Evolutionary conservation across 1,140 invertebrate species (phyloP).

Genomic region (Dendroctonus valens): DNA sequence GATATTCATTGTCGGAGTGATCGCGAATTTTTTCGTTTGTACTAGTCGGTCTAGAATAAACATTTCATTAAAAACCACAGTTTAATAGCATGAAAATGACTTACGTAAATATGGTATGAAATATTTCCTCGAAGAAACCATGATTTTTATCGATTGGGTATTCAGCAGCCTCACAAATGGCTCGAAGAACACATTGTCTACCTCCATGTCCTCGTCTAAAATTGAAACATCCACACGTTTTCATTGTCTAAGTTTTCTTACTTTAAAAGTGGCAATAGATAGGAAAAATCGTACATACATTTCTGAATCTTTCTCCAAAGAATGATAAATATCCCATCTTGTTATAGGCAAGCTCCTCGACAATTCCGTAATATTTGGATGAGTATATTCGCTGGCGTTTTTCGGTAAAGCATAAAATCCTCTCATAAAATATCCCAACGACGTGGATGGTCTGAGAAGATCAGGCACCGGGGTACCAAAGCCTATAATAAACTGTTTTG

Average conservation of each 20-base stretch:
- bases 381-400: constrained; percentile 18
- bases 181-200: constrained; percentile 54
- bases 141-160: constrained; percentile 36
- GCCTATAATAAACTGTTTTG: constrained; percentile 21
- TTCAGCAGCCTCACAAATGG: constrained; percentile 52
- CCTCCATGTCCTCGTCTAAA: constrained; percentile 38
- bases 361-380: constrained; percentile 10
- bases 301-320: constrained; percentile 21
- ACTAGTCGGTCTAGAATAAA: constrained; percentile 59
- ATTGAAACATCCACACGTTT: too few species aligned
- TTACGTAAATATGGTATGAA: constrained; percentile 56
- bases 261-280: too few species aligned
- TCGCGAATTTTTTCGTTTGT: constrained; percentile 60
- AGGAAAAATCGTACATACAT: constrained; percentile 2
- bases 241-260: too few species aligned
- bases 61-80: not conserved
- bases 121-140: constrained; percentile 54
- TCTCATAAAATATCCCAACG: constrained; percentile 21
- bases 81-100: not conserved
- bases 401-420: constrained; percentile 11
- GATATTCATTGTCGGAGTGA: constrained; percentile 67
- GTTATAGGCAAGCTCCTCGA: constrained; percentile 11
- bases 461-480: constrained; percentile 15
- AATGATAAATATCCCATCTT: constrained; percentile 17
- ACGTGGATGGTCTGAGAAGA: constrained; percentile 5